phyloP scores from a whole-genome alignment of 2,888 invertebrate species.

The Fabriciana adippe region DNA sequence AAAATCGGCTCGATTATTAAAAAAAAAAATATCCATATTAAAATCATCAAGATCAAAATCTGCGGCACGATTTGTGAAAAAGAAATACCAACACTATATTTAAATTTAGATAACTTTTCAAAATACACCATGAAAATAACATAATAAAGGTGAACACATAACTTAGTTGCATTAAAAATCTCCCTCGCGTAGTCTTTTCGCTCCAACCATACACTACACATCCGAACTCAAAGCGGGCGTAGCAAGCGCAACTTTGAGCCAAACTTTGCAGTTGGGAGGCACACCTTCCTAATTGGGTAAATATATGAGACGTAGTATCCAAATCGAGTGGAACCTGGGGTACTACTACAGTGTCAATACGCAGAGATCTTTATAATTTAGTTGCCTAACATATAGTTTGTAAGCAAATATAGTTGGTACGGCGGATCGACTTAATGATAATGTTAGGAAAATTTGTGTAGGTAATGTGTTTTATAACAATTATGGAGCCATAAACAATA shows the following conservation, averaged over 20 bases:
- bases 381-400: neutral
- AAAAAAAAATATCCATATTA: too few relatives aligned
- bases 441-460: neutral
- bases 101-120: too few relatives aligned
- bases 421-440: constrained; percentile 4
- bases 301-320: constrained; percentile 52
- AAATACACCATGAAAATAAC: too few relatives aligned
- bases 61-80: too few relatives aligned
- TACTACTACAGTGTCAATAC: constrained; percentile 5
- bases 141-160: too few relatives aligned
- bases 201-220: constrained; percentile 40
- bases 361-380: constrained; percentile 20
- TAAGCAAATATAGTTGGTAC: neutral
- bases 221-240: constrained; percentile 59
- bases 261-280: constrained; percentile 61
- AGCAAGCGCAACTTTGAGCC: constrained; percentile 60
- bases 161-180: constrained; percentile 7
- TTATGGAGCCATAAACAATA: neutral
- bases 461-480: neutral
- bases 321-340: constrained; percentile 28
- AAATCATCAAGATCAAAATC: too few relatives aligned
- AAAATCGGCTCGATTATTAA: too few relatives aligned
- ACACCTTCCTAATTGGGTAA: constrained; percentile 75
- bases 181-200: constrained; percentile 20
- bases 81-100: too few relatives aligned